phyloP scores from a whole-genome alignment of 2,888 invertebrate species.

The Stegophylla sp. region DNA sequence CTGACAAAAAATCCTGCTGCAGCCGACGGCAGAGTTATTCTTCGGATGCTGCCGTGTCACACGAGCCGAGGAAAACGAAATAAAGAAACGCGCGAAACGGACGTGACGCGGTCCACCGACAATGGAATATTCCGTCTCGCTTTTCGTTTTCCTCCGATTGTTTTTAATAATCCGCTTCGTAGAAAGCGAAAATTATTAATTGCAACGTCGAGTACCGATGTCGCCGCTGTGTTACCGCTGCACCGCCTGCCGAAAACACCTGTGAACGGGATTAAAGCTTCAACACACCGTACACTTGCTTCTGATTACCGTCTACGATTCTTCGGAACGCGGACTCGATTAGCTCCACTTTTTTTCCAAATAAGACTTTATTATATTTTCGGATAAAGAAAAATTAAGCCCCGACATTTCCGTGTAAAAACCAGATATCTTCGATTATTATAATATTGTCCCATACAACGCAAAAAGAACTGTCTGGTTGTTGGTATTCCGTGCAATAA shows the following conservation, averaged over 20 bases:
- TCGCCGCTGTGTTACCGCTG: too few species aligned
- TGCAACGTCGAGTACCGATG: neutral
- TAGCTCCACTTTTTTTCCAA: too few species aligned
- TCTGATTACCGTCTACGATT: too few species aligned
- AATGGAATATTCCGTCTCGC: neutral
- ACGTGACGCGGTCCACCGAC: neutral
- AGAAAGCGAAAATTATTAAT: slow-evolving; percentile 25
- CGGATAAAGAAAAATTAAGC: too few species aligned
- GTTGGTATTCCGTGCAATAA: too few species aligned
- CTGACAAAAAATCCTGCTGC: neutral
- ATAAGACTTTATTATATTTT: too few species aligned
- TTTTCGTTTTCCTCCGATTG: neutral
- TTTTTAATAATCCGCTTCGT: neutral
- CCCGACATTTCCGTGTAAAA: too few species aligned
- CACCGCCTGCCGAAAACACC: slow-evolving; percentile 36
- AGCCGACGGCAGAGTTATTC: neutral
- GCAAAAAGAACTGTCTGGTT: too few species aligned
- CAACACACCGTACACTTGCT: neutral
- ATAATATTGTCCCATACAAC: too few species aligned
- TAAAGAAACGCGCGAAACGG: neutral
- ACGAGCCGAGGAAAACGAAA: neutral
- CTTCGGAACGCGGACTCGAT: too few species aligned
- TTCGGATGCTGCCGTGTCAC: too few species aligned
- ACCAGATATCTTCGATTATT: too few species aligned
- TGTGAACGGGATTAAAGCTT: slow-evolving; percentile 49